Conservation (phyloP, 23 tunicate species). For the Ciona savignyi region DNA sequence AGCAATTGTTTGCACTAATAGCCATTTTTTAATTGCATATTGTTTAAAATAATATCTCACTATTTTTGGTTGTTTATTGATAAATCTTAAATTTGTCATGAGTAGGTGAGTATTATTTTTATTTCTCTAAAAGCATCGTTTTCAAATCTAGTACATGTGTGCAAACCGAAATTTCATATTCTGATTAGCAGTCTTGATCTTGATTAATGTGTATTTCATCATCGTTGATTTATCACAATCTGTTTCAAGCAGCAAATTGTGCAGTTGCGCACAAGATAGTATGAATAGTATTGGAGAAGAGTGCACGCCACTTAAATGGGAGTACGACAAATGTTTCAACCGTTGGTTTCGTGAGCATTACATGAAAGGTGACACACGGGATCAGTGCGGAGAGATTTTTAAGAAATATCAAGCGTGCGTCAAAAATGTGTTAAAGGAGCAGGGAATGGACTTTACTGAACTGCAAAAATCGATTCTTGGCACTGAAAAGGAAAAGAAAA, state of each 20-base stretch:
- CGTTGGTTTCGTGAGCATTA: constrained; percentile 93
- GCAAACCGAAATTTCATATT: too few species aligned
- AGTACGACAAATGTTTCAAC: constrained; percentile 97
- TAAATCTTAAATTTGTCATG: too few species aligned
- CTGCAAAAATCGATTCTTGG: constrained; percentile 69
- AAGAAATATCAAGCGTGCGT: constrained; percentile 85
- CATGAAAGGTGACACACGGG: constrained; percentile 54
- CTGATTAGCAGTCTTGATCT: too few species aligned
- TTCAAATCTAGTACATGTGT: too few species aligned
- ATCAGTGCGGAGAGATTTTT: constrained; percentile 80
- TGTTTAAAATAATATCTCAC: too few species aligned
- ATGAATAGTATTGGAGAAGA: constrained; percentile 89
- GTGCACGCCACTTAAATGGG: constrained; percentile 80
- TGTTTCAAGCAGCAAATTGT: not conserved
- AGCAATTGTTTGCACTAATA: too few species aligned
- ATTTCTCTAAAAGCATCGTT: too few species aligned
- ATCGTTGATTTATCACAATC: not conserved
- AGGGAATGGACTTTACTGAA: constrained; percentile 88
- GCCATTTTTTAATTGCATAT: too few species aligned
- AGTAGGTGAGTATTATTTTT: too few species aligned
- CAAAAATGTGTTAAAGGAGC: constrained; percentile 63
- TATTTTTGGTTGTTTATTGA: too few species aligned
- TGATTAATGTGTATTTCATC: too few species aligned
- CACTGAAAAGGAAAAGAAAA: constrained; percentile 55
- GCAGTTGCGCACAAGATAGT: not conserved